phyloP scores from a whole-genome alignment of 1,140 invertebrate species.

The Euglossa dilemma region DNA sequence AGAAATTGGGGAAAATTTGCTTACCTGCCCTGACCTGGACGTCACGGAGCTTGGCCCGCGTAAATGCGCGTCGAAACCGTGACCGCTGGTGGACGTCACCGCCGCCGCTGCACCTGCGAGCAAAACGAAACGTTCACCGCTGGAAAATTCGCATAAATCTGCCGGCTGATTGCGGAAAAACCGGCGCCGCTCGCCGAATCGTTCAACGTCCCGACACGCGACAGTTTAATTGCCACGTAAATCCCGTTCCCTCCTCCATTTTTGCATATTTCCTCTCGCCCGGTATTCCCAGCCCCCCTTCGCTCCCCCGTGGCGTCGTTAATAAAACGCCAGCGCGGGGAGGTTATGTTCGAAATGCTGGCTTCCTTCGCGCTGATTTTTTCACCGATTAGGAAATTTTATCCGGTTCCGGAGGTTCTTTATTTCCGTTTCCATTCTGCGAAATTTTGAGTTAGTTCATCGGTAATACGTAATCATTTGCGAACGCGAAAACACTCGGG shows the following conservation, averaged over 20 bases:
- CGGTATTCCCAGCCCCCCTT: background rate
- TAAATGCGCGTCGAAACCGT: constrained; percentile 84
- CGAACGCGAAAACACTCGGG: too few species aligned
- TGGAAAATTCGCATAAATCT: constrained; percentile 32
- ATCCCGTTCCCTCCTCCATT: constrained; percentile 1
- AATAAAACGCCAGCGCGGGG: background rate
- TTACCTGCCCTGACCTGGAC: constrained; percentile 92
- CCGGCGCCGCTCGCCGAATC: background rate
- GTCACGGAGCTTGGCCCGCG: constrained; percentile 89
- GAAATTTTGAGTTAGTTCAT: too few species aligned
- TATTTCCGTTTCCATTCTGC: too few species aligned
- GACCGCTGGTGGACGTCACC: constrained; percentile 71
- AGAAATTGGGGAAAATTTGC: constrained; percentile 59
- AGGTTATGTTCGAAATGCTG: background rate
- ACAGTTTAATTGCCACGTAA: constrained; percentile 50
- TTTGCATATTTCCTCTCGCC: constrained; percentile 11
- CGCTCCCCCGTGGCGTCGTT: background rate
- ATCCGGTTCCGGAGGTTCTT: too few species aligned
- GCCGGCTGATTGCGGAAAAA: constrained; percentile 23
- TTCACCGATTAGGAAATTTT: background rate
- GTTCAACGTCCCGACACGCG: constrained; percentile 6
- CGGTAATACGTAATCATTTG: too few species aligned
- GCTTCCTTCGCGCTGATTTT: background rate
- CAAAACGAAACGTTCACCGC: constrained; percentile 31
- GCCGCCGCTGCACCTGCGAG: constrained; percentile 72